Evolutionary conservation across 2,888 invertebrate genomes (phyloP), one percentile per base, ranked within the genome.

Genomic region (Pristionchus arcanus): DNA sequence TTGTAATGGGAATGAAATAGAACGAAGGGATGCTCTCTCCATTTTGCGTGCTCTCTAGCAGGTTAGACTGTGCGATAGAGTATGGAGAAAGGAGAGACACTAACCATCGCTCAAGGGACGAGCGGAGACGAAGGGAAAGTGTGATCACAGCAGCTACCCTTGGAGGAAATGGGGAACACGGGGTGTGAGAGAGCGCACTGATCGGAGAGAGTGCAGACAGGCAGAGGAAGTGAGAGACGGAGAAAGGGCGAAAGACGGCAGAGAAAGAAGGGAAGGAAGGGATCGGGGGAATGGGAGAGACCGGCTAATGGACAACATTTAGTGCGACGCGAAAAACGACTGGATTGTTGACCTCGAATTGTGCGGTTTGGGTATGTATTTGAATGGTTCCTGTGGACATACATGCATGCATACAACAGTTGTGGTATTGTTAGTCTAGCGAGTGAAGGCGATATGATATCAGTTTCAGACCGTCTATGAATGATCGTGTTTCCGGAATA

Each of bases 191-290:
- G 42, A 74, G 74, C 21, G 74, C 34, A 21, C 19, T 19, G 74
- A 74, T 74, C 2, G 49, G 49, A 49, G 81, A 81, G 81, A 53
- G 53, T 21, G n/a, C 42, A 63, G 63, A 63, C n/a, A 11, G 53
- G 19, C n/a, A 81, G 81, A 49, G 81, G 28, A 42, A 49, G 81
- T n/a, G 53, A 53, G 53, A 81, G 42, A 81, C 34, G 74, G 15
- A 28, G 42, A 53, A 9, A 28, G 16, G 4, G 25, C 25, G 77
- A 53, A 53, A 81, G 81, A 37, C 34, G 74, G 37, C 19, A 37
- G 37, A 21, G 74, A 74, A 2, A 74, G 74, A 16, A 34, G 37
- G 74, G 37, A n/a, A 74, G 19, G 42, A 49, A 49, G 42, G 42
- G 42, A 49, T 9, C 25, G 49, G 5, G 49, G 15, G 53, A 53